Percentiles rank a stretch among this genome's conserved stretches.
Conservation (phyloP, 2,797 vertebrate species). For the Mallotus villosus region DNA sequence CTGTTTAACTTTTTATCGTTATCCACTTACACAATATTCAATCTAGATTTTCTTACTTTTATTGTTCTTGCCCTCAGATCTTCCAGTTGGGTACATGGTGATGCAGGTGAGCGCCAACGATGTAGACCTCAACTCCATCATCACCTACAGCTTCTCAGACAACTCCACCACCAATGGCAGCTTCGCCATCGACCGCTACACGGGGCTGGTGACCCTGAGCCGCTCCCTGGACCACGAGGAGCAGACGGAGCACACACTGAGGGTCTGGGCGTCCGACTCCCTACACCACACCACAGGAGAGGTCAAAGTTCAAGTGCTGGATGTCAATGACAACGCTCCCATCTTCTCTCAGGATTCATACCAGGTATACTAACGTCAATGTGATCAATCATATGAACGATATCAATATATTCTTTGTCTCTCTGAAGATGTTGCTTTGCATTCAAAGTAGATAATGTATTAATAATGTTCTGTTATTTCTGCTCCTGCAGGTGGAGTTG, state of each 20-base stretch:
- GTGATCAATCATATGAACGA: background rate
- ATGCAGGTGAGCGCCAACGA: conserved; percentile 82
- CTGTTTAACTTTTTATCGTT: too few relatives aligned
- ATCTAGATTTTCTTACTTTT: background rate
- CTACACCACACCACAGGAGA: conserved; percentile 78
- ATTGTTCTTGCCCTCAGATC: conserved; percentile 70
- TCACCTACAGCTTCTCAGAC: conserved; percentile 81
- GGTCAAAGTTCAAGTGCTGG: conserved; percentile 78
- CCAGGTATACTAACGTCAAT: conserved; percentile 74
- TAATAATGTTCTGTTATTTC: conserved; percentile 4
- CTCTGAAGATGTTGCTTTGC: background rate
- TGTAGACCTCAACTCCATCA: conserved; percentile 79
- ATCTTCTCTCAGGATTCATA: conserved; percentile 84
- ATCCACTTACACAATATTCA: too few relatives aligned
- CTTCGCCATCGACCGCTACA: conserved; percentile 82
- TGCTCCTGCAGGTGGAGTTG: conserved; percentile 74
- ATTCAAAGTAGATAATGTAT: background rate
- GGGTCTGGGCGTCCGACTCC: conserved; percentile 81
- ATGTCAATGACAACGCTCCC: conserved; percentile 90
- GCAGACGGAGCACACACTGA: conserved; percentile 68
- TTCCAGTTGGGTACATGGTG: conserved; percentile 80
- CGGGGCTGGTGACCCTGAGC: conserved; percentile 77
- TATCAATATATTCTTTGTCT: background rate
- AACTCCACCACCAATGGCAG: conserved; percentile 66
- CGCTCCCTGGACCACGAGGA: conserved; percentile 85